Conservation (phyloP, 1,140 invertebrate genomes). For the Heliconius melpomene region DNA sequence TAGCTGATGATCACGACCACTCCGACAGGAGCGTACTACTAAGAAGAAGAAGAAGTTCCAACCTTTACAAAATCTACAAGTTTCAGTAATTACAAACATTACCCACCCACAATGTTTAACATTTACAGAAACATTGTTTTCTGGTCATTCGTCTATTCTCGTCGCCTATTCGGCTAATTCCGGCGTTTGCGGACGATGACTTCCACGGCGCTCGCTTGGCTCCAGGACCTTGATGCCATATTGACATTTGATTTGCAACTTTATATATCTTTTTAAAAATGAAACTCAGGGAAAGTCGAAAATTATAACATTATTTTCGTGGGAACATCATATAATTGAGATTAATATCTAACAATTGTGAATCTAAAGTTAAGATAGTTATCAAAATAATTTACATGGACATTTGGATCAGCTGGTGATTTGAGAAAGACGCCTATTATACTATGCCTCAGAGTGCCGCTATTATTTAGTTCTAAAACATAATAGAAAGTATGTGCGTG, state of each 20-base stretch:
- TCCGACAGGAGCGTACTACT: no score
- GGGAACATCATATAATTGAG: background rate
- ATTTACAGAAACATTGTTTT: conserved; percentile 63
- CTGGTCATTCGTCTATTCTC: conserved; percentile 71
- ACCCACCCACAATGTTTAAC: conserved; percentile 44
- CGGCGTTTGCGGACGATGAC: conserved; percentile 72
- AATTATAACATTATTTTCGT: background rate
- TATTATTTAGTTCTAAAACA: background rate
- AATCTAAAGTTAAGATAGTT: conserved; percentile 11
- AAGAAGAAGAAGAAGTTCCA: no score
- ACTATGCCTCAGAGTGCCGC: background rate
- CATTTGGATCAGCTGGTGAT: background rate
- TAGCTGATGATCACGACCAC: no score
- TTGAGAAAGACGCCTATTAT: background rate
- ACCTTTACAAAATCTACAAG: background rate
- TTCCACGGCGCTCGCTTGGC: conserved; percentile 64
- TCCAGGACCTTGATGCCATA: conserved; percentile 63
- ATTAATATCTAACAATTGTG: background rate
- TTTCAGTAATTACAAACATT: conserved; percentile 24
- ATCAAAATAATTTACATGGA: background rate
- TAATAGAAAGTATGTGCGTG: conserved; percentile 38
- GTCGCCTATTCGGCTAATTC: conserved; percentile 70
- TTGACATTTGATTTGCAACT: conserved; percentile 40
- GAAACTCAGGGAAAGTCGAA: background rate
- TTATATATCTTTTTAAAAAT: conserved; percentile 5